Conservation (phyloP, 1,140 invertebrate genomes). For the Calephelis virginiensis region DNA sequence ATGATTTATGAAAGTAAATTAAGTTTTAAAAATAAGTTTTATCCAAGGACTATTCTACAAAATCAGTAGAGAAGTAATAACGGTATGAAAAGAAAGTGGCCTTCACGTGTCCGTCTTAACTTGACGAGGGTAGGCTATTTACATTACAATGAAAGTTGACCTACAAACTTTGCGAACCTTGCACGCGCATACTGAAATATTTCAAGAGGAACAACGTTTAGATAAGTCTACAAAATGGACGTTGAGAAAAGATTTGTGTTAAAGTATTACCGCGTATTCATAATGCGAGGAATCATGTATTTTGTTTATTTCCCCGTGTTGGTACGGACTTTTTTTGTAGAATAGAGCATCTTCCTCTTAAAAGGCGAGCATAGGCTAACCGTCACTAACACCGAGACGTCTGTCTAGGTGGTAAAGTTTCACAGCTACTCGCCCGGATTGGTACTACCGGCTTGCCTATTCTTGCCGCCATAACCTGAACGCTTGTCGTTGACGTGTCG, state of each 20-base stretch:
- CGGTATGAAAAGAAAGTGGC: constrained; percentile 23
- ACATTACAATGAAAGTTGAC: constrained; percentile 33
- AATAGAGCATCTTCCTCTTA: too few relatives aligned
- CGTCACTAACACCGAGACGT: too few relatives aligned
- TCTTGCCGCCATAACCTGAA: too few relatives aligned
- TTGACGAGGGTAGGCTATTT: constrained; percentile 46
- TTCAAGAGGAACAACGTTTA: constrained; percentile 11
- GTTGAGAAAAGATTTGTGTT: neutral
- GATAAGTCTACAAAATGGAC: constrained; percentile 7
- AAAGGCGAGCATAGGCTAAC: too few relatives aligned
- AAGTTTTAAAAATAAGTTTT: neutral
- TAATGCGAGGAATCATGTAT: neutral
- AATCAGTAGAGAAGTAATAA: constrained; percentile 22
- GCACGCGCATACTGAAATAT: constrained; percentile 5
- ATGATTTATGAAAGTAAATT: neutral
- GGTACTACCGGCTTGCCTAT: too few relatives aligned
- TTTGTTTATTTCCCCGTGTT: too few relatives aligned
- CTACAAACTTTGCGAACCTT: constrained; percentile 8
- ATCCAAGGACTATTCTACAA: neutral
- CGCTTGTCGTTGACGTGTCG: too few relatives aligned
- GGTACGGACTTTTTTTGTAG: too few relatives aligned
- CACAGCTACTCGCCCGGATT: too few relatives aligned
- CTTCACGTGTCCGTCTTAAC: constrained; percentile 34
- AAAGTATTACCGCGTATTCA: neutral
- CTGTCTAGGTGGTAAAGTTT: too few relatives aligned